A percentile compares a stretch with the other conserved stretches of the same genome.
These are phyloP conservation scores for Brachypalpus laphriformis DNA, from an alignment of 2,888 invertebrate genomes.

Conservation along the genomic window DNA sequence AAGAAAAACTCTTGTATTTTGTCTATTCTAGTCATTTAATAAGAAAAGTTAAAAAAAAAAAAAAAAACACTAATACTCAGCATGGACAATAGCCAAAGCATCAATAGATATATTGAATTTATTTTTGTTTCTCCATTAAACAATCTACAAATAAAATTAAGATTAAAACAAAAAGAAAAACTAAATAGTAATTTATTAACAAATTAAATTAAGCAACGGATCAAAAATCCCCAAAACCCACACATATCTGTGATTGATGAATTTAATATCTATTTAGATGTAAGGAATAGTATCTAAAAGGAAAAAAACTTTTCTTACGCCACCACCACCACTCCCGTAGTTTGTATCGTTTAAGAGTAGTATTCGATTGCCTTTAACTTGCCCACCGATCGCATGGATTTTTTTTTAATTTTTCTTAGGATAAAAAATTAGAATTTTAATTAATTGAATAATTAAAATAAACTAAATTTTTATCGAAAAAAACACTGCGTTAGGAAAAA, in stretches of 20 bases:
- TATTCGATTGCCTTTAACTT: conserved; percentile 73
- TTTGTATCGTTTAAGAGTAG: conserved; percentile 61
- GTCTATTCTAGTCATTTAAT: conserved; percentile 71
- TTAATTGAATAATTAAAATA: conserved; percentile 52
- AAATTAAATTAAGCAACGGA: conserved; percentile 69
- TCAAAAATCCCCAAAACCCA: conserved; percentile 66
- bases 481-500: conserved; percentile 26
- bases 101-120: conserved; percentile 48
- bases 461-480: conserved; percentile 40
- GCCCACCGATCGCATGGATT: conserved; percentile 73
- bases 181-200: conserved; percentile 50
- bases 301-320: conserved; percentile 45
- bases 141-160: conserved; percentile 13
- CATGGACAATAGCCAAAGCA: conserved; percentile 72
- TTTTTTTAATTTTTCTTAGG: conserved; percentile 34
- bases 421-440: conserved; percentile 63
- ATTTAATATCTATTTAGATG: conserved; percentile 69
- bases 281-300: conserved; percentile 57
- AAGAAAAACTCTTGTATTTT: conserved; percentile 67
- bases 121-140: conserved; percentile 36
- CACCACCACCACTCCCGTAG: conserved; percentile 52
- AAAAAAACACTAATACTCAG: conserved; percentile 65
- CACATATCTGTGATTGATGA: conserved; percentile 72
- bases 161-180: conserved; percentile 10
- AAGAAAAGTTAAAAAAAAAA: conserved; percentile 48